Percentiles rank a stretch among this genome's conserved stretches.
phyloP scores from a whole-genome alignment of 2,113 vertebrate genomes.

The Pterocles gutturalis region DNA sequence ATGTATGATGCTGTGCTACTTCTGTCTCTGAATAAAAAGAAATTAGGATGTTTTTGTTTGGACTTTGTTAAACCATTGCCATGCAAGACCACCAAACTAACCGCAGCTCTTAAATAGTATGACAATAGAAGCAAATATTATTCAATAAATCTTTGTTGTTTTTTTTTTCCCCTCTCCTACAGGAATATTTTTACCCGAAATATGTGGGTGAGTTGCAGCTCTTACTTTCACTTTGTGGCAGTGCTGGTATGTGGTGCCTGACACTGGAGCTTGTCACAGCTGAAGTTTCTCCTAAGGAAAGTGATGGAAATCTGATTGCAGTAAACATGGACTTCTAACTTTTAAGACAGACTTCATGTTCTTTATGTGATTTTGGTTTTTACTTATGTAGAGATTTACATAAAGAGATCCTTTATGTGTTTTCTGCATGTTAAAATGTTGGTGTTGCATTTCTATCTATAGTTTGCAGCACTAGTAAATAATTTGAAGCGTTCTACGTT shows the following conservation, averaged over 20 bases:
- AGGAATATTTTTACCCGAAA: slow-evolving; percentile 97
- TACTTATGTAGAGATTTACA: not conserved
- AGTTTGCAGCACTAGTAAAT: not conserved
- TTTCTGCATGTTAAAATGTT: not conserved
- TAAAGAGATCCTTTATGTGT: not conserved
- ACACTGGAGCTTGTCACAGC: not conserved
- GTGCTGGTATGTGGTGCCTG: not conserved
- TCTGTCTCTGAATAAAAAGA: not conserved
- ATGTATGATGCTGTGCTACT: not conserved
- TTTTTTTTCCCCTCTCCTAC: not conserved
- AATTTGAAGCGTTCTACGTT: not conserved
- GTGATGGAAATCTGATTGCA: not conserved
- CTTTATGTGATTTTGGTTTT: not conserved
- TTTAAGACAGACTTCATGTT: not conserved
- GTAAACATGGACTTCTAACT: not conserved
- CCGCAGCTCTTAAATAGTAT: not conserved
- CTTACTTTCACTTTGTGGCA: not conserved
- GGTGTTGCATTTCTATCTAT: not conserved
- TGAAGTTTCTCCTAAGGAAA: slow-evolving; percentile 5
- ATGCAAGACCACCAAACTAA: not conserved
- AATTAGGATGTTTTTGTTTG: not conserved
- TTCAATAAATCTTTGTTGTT: slow-evolving; percentile 3
- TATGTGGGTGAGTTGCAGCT: slow-evolving; percentile 88
- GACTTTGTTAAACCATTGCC: not conserved
- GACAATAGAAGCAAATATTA: not conserved